Percentiles rank a stretch among this genome's conserved stretches.
Conservation (phyloP, 2,888 invertebrate genomes). For the Clivina fossor region DNA sequence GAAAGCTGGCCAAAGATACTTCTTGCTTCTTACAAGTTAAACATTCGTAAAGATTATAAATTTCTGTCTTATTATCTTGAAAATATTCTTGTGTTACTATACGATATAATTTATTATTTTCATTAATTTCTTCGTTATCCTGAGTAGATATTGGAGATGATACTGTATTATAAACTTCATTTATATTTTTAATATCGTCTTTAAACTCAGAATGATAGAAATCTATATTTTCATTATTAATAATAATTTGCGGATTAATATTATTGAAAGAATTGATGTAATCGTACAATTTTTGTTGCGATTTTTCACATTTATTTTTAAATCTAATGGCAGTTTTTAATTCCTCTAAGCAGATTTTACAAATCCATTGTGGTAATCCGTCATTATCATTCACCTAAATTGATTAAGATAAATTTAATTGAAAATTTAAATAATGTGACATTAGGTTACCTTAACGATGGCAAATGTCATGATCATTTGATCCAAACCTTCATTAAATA, state of each 20-base stretch:
- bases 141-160: no score
- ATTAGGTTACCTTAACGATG: slow-evolving; percentile 37
- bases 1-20: neutral
- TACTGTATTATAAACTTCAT: no score
- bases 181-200: slow-evolving; percentile 8
- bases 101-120: neutral
- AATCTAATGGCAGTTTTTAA: slow-evolving; percentile 39
- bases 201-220: neutral
- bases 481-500: slow-evolving; percentile 35
- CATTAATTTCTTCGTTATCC: no score
- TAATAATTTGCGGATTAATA: neutral
- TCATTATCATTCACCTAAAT: slow-evolving; percentile 39
- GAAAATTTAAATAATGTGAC: neutral
- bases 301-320: slow-evolving; percentile 40
- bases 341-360: slow-evolving; percentile 38
- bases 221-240: slow-evolving; percentile 7
- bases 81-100: neutral
- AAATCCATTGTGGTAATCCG: slow-evolving; percentile 41
- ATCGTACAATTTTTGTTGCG: slow-evolving; percentile 33
- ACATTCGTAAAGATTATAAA: neutral
- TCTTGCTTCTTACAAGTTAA: slow-evolving; percentile 13
- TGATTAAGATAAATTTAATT: slow-evolving; percentile 10
- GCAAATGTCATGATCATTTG: slow-evolving; percentile 37
- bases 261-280: slow-evolving; percentile 9
- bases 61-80: neutral